Percentiles rank a stretch among this genome's conserved stretches.
phyloP scores from a whole-genome alignment of 30 jellyfish, hydroid and myxozoan genomes.

The Chironex yamaguchii region DNA sequence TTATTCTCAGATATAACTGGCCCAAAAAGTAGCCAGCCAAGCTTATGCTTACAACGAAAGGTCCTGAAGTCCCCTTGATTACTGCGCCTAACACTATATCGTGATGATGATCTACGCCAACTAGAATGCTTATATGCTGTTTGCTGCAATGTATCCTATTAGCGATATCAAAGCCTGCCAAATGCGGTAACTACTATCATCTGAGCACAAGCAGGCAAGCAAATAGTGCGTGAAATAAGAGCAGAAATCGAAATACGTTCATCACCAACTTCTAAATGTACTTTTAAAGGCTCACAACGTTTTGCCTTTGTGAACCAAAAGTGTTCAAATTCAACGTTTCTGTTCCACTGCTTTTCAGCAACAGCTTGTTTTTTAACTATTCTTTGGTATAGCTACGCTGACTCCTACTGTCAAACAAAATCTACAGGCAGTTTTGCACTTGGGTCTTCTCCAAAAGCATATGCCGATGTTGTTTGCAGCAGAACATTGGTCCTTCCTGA shows the following conservation, averaged over 20 bases:
- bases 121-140: no score
- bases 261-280: neutral
- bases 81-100: neutral
- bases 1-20: neutral
- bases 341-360: neutral
- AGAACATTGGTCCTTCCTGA: no score
- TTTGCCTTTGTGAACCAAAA: constrained; percentile 25
- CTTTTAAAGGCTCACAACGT: neutral
- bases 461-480: no score
- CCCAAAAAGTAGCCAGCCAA: constrained; percentile 69
- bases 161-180: constrained; percentile 1
- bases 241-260: constrained; percentile 1
- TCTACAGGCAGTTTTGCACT: no score
- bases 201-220: constrained; percentile 14
- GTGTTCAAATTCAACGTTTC: constrained; percentile 43
- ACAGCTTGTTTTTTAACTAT: neutral
- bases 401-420: constrained; percentile 12
- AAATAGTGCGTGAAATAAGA: constrained; percentile 1
- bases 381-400: constrained; percentile 4
- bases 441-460: no score
- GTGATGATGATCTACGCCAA: no score
- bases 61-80: constrained; percentile 51
- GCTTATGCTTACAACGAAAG: constrained; percentile 61
- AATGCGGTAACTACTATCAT: constrained; percentile 3
- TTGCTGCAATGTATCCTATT: neutral